Base-by-base conservation (phyloP, 2,888 invertebrate genomes). In the Stictocephala bisonia region DNA sequence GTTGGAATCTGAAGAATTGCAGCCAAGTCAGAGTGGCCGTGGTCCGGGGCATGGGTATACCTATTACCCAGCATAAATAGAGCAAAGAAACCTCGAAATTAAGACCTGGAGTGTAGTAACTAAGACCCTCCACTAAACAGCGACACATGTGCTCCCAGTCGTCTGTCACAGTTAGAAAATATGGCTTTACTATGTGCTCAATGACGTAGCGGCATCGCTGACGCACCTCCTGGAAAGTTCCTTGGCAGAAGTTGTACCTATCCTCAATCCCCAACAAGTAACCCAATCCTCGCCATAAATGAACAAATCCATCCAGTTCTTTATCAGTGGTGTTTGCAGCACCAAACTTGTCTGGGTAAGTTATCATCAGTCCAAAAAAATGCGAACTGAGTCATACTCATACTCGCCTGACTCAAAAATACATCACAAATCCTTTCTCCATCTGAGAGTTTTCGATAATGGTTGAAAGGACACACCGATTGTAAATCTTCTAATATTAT, bases 271-370 rank as follows among this genome's bases (percentile, higher is more conserved):
- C 89, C 0, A 88, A 81, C 3, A 86, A 79, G 78, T 86, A 86
- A 0, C 87, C 88, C 11, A 88, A 79, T 11, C 84, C 83, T 56
- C 85, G 81, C 88, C 88, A 88, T 29, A 86, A 81, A 75, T 88
- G 86, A 26, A 87, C 83, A 76, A 86, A 86, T 26, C 85, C 86
- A 2, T 87, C 86, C 11, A 88, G 78, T 68, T 87, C 86, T 11
- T 84, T 82, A 1, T 84, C 81, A 18, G 81, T 83, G 0, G 82
- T 82, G 9, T 81, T 77, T 29, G 81, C 81, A 3, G 83, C 78
- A 0, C 84, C 85, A 74, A 87, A 84, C 24, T 80, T 77, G n/a
- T 82, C 77, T 0, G 87, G 86, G 71, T 84, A 84, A 71, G 86
- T 80, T 6, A 87, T 77, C 0, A 84, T 75, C 6, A 85, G 76